Base-by-base conservation (phyloP, 2,888 invertebrate species). In the Drosophila diplacantha region DNA sequence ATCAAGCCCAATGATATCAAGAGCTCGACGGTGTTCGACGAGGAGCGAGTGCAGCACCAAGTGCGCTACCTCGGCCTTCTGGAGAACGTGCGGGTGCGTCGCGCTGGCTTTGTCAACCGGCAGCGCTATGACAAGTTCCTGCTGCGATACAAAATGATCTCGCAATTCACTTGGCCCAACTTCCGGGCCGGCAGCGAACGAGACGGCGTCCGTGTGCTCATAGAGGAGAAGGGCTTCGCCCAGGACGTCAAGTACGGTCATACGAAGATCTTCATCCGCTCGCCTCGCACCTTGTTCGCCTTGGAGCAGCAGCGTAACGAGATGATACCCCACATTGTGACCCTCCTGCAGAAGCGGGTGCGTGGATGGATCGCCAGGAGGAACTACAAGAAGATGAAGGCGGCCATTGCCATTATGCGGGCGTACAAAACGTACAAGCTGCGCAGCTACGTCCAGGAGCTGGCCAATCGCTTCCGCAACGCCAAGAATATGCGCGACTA, bases 1-100 rank as follows among this genome's bases (percentile, higher is more conserved):
- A 94, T 99, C 84, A 99, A 99, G 85, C 99, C 99, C 26, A 99
- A 98, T 89, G 96, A 98, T 81, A 91, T 95, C 53, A 99, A 99
- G 90, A 93, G 96, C 35, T 93, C 97, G 0, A 91, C 91, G 37
- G 90, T 92, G 38, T 97, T 98, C 89, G 96, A 98, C 87, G 92
- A 94, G 14, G 93, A 95, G 85, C 91, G 97, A 1, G 86, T 88
- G 5, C 84, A 88, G 70, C 89, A 89, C 77, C 88, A 89, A 73
- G 89, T 89, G 22, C 85, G 89, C 39, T 98, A 98, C 89, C 91
- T 98, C 41, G 98, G 98, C 0, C 90, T 99, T 26, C 91, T 98
- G 55, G 98, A 99, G 90, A 98, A 98, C 89, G 96, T 98, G 44
- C 92, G 97, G 65, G 98, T 99, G 18, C 92, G 98, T 6, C 92